Conservation (phyloP, 2,113 vertebrate species). For the Setophaga coronata region DNA sequence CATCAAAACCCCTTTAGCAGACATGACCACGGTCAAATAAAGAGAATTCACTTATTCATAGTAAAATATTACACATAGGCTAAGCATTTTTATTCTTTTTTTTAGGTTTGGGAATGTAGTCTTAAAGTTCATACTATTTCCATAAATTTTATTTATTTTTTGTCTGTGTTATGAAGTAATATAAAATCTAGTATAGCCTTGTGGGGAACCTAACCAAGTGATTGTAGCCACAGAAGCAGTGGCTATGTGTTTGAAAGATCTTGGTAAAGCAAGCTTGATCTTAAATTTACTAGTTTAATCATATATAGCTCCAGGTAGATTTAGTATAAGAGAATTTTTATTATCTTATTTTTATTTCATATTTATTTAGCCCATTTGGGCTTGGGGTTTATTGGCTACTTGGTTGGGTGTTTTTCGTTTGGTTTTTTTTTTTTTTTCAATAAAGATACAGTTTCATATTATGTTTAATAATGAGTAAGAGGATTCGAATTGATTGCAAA, state of each 20-base stretch:
- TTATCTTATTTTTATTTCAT: neutral
- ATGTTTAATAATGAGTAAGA: neutral
- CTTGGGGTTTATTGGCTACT: neutral
- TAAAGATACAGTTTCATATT: neutral
- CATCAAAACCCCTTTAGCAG: neutral
- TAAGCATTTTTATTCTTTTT: neutral
- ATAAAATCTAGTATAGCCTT: neutral
- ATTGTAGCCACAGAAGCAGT: neutral
- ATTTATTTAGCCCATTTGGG: neutral
- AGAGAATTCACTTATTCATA: neutral
- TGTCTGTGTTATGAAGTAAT: neutral
- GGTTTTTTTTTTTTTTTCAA: neutral
- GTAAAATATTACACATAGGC: neutral
- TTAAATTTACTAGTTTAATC: neutral
- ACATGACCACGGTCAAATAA: neutral
- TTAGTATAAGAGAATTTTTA: neutral
- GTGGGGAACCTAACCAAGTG: neutral
- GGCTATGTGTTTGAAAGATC: neutral
- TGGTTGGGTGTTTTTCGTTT: fast-evolving
- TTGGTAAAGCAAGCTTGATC: neutral
- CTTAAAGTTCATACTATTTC: neutral
- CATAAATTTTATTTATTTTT: neutral
- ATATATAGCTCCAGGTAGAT: neutral
- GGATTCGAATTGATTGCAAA: neutral
- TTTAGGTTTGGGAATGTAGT: neutral